Evolutionary conservation across 53 echinoderm and acorn worm species (phyloP), one percentile per base, ranked within the genome.

Genomic region (Holothuria scabra): DNA sequence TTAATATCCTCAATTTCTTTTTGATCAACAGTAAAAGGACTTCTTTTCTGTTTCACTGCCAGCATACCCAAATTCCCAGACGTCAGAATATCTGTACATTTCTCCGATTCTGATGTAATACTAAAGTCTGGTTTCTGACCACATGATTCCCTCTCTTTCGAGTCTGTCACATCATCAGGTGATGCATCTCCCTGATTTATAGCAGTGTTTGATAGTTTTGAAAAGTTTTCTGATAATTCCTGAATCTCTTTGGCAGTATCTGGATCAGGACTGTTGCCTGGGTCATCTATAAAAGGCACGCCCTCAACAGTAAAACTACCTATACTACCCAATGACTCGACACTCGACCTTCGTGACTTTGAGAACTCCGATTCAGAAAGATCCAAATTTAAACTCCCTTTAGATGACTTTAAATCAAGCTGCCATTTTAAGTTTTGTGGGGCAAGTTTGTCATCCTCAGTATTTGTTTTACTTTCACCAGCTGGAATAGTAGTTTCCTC

Each of bases 261-360:
- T 12, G 52, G 66, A 28, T 79, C 87, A 9, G 93, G 93, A 71
- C 91, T 93, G 30, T 72, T 90, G 16, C 87, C 63, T 0, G 84
- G 70, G 33, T 92, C 92, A 84, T 96, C 96, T 7, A 96, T 96
- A 66, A 87, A 96, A 68, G 96, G 96, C 91, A 93, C 90, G 52
- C 91, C 86, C 16, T 89, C 93, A 20, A 88, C 84, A 12, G 57
- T 83, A 74, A 95, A 90, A 66, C 86, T 90, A 0, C 64, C 64
- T 23, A 81, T 32, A 23, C 82, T 81, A 12, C 62, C 82, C 26
- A 81, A 29, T 3, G 82, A 81, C 34, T 62, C 82, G 0, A 61
- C 62, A 35, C 62, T 64, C 11, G 82, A 81, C 35, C 64, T 61
- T 19, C 64, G 22, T 12, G 82, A 61, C 46, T 48, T 61, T 6